Conservation (phyloP, 2,888 invertebrate species). For the Dichetophora obliterata region DNA sequence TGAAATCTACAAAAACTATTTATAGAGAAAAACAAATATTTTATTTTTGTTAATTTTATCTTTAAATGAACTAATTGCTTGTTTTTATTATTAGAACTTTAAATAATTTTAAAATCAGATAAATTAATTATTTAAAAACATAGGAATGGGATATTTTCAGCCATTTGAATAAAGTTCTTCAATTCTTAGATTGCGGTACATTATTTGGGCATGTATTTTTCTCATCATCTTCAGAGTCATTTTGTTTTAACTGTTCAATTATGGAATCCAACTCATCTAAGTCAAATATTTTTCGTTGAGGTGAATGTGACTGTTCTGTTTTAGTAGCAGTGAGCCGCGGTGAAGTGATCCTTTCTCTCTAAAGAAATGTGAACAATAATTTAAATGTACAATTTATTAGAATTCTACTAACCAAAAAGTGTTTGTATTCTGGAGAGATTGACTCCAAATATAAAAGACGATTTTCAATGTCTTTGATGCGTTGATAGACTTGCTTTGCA, state of each 20-base stretch:
- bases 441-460: slow-evolving; percentile 80
- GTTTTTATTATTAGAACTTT: slow-evolving; percentile 28
- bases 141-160: not conserved
- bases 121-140: slow-evolving; percentile 22
- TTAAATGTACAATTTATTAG: not conserved
- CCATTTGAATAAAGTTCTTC: not conserved
- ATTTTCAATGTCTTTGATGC: slow-evolving; percentile 82
- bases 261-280: slow-evolving; percentile 24
- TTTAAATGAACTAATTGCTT: slow-evolving; percentile 26
- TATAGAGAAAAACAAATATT: slow-evolving; percentile 21
- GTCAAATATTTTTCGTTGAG: slow-evolving; percentile 13
- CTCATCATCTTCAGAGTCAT: slow-evolving; percentile 6
- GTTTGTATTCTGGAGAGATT: slow-evolving; percentile 84
- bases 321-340: not conserved
- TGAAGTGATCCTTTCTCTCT: slow-evolving; percentile 6
- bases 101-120: slow-evolving; percentile 27
- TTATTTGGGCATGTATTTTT: not conserved
- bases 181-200: not conserved
- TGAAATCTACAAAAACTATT: slow-evolving; percentile 27
- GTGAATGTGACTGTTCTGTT: not conserved
- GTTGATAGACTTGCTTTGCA: slow-evolving; percentile 76
- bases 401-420: slow-evolving; percentile 73
- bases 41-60: slow-evolving; percentile 33
- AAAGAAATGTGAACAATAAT: not conserved
- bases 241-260: slow-evolving; percentile 33